Evolutionary conservation across 2,888 invertebrate species (phyloP).

Genomic region (Drosophila pseudotakahashii): DNA sequence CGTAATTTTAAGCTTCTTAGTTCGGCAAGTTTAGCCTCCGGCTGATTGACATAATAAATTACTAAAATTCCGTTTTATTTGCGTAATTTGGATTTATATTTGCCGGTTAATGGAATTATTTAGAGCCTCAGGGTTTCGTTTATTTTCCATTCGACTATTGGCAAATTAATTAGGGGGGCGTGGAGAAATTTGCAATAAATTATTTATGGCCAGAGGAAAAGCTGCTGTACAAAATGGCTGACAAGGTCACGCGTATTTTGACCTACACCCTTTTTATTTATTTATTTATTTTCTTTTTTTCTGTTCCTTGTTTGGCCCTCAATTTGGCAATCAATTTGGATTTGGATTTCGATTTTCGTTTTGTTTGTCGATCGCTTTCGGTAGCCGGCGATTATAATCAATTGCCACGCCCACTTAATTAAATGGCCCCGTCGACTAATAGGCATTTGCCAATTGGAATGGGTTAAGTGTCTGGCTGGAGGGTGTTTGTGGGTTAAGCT

Average conservation of each 20-base stretch:
- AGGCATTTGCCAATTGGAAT: constrained; percentile 63
- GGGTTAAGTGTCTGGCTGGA: constrained; percentile 6
- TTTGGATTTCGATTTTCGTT: constrained; percentile 62
- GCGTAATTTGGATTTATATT: constrained; percentile 10
- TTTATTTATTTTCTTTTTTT: constrained; percentile 10
- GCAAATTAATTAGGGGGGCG: constrained; percentile 13
- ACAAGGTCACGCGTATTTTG: constrained; percentile 49
- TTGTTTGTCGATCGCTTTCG: constrained; percentile 22
- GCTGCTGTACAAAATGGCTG: constrained; percentile 51
- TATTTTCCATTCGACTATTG: constrained; percentile 19
- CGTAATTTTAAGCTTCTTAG: neutral
- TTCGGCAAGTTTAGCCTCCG: neutral
- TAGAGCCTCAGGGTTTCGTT: constrained; percentile 6
- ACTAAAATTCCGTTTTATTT: constrained; percentile 1
- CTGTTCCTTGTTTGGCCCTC: constrained; percentile 24
- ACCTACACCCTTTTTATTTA: constrained; percentile 7
- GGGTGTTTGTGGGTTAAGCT: neutral
- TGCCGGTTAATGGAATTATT: constrained; percentile 22
- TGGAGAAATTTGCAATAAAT: constrained; percentile 22
- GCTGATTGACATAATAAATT: constrained; percentile 16
- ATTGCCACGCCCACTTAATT: constrained; percentile 73
- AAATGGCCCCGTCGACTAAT: constrained; percentile 59
- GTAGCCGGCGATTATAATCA: constrained; percentile 63
- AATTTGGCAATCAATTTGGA: constrained; percentile 70
- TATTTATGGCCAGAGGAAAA: constrained; percentile 20